These are phyloP conservation scores for Conus betulinus DNA, from an alignment of 1,140 invertebrate genomes.

Conservation along the genomic window DNA sequence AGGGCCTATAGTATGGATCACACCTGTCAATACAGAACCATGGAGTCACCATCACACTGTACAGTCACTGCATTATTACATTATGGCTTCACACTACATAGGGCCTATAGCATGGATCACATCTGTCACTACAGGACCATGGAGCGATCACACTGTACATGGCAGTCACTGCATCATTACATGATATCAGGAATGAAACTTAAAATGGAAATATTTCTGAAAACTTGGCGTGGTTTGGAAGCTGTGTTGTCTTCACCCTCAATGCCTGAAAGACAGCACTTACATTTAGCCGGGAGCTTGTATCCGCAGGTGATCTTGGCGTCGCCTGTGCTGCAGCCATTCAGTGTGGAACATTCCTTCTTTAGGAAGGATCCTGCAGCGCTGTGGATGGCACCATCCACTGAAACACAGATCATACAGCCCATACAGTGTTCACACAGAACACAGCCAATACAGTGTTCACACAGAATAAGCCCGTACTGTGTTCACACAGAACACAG, in stretches of 20 bases:
- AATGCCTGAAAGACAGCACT: constrained; percentile 33
- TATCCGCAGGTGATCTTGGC: constrained; percentile 89
- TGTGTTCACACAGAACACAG: no score
- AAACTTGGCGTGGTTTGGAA: no score
- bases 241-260: neutral
- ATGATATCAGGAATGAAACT: no score
- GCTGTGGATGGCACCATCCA: constrained; percentile 69
- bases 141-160: neutral
- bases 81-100: constrained; percentile 67
- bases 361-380: constrained; percentile 61
- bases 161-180: no score
- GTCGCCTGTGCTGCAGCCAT: constrained; percentile 92
- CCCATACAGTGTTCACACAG: no score
- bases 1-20: no score
- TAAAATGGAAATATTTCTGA: no score
- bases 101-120: constrained; percentile 95
- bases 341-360: constrained; percentile 81
- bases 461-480: no score
- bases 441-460: no score
- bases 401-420: constrained; percentile 40
- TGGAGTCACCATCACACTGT: no score
- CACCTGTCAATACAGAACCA: no score
- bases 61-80: no score
- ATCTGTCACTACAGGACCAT: constrained; percentile 69
- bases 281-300: constrained; percentile 85